A percentile compares a stretch with the other conserved stretches of the same genome.
These are phyloP conservation scores for Actinostola sp. DNA, from an alignment of 92 coral and sea anemone species.

Conservation along the genomic window DNA sequence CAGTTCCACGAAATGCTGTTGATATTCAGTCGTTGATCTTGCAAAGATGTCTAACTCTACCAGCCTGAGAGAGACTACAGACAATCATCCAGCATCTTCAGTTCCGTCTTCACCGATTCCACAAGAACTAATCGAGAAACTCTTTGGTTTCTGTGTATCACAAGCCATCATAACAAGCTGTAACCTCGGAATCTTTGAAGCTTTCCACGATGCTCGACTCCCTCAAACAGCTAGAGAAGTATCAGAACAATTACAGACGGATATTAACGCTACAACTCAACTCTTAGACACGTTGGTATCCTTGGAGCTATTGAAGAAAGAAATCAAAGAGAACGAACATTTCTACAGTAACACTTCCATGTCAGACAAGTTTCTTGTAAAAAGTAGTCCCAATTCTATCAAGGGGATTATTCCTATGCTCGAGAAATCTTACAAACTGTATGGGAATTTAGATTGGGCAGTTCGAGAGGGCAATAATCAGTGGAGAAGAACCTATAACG, in stretches of 20 bases:
- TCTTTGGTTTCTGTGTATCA: conserved; percentile 33
- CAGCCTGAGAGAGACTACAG: too few species aligned
- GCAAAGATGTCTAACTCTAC: too few species aligned
- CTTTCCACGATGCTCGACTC: conserved; percentile 3
- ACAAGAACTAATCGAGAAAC: conserved; percentile 11
- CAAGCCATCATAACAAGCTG: conserved; percentile 32
- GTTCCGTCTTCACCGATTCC: conserved; percentile 34
- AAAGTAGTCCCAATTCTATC: conserved; percentile 36
- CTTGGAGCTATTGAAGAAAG: conserved; percentile 44
- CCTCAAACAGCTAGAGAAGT: conserved; percentile 17
- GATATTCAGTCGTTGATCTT: too few species aligned
- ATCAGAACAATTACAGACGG: conserved; percentile 21
- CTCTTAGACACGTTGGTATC: conserved; percentile 52
- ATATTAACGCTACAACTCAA: conserved; percentile 41
- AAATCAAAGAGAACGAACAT: background rate
- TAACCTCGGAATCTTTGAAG: conserved; percentile 50
- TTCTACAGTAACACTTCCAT: conserved; percentile 32
- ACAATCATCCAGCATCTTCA: background rate
- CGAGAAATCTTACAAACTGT: conserved; percentile 31
- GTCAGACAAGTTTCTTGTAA: conserved; percentile 42
- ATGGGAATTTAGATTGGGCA: conserved; percentile 44
- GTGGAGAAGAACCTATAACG: conserved; percentile 47
- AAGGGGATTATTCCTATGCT: conserved; percentile 17
- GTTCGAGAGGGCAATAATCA: conserved; percentile 59
- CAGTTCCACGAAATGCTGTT: too few species aligned